phyloP scores from a whole-genome alignment of 2,888 invertebrate species.

The Athrips mouffetella region DNA sequence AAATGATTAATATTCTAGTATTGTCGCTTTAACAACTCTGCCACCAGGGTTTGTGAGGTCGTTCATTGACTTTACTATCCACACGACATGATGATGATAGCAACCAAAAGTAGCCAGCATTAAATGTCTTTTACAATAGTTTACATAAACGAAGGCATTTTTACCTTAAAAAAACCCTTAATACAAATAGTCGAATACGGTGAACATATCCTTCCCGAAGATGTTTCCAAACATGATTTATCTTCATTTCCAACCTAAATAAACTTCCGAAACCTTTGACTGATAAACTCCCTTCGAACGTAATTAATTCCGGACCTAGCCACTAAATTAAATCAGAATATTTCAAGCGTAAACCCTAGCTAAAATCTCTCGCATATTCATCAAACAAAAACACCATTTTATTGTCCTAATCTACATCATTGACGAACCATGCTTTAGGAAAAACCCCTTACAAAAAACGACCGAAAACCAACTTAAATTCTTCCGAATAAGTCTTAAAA shows the following conservation, averaged over 20 bases:
- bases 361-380: slow-evolving; percentile 19
- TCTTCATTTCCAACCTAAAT: not conserved
- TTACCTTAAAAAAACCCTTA: too few species aligned
- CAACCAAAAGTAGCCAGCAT: too few species aligned
- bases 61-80: too few species aligned
- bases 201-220: not conserved
- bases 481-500: slow-evolving; percentile 3
- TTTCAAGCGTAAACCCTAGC: slow-evolving; percentile 26
- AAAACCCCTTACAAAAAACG: not conserved
- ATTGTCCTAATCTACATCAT: slow-evolving; percentile 4
- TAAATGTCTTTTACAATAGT: too few species aligned
- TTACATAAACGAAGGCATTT: too few species aligned
- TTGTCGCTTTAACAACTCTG: too few species aligned
- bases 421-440: not conserved
- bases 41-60: too few species aligned
- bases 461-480: not conserved
- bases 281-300: not conserved
- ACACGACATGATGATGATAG: too few species aligned
- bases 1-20: too few species aligned
- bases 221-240: not conserved
- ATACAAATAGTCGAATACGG: too few species aligned
- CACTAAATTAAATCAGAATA: slow-evolving; percentile 31
- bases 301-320: not conserved
- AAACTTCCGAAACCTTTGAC: not conserved
- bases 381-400: slow-evolving; percentile 21